Evolutionary conservation across 1,140 invertebrate genomes (phyloP), one percentile per base, ranked within the genome.

Genomic region (Melipona quadrifasciata): DNA sequence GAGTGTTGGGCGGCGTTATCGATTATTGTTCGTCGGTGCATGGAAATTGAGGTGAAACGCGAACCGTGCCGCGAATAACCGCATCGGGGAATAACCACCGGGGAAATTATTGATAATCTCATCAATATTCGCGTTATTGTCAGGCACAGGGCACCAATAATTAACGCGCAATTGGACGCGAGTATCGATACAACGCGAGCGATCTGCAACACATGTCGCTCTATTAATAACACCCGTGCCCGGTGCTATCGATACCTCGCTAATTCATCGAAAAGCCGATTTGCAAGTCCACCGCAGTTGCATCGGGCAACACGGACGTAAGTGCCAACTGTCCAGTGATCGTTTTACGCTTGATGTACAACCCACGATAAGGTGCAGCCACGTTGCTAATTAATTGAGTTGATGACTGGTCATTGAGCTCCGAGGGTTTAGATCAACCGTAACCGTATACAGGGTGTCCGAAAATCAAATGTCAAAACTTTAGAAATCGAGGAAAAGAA

Each of bases 101-200:
- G 67, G 89, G 90, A 90, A 93, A 93, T 93, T 93, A 94, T 94
- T 93, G 93, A 93, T 93, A 93, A 93, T 93, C 91, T 88, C 91
- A 92, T 94, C 92, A 93, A 94, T 94, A 94, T 93, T 87, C 91
- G 89, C 85, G 91, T 86, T 89, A 93, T 93, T 91, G 91, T 93
- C 93, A 91, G 91, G 75, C 87, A 79, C 89, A 82, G 86, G 53
- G 84, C 80, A 78, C 85, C 85, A 89, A 93, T 93, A 92, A 94
- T 92, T 93, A 92, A 93, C 92, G 91, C 86, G 90, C 87, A 93
- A 94, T 93, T 91, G 91, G 87, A 86, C 84, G 79, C 64, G 85
- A 85, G 92, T 91, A 93, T 94, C 91, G 91, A 92, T 92, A 88
- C 86, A 74, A 71, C 78, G 84, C 78, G 70, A 85, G 84, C 87